Conservation (phyloP, 2,888 invertebrate species). For the Tiphia femorata region DNA sequence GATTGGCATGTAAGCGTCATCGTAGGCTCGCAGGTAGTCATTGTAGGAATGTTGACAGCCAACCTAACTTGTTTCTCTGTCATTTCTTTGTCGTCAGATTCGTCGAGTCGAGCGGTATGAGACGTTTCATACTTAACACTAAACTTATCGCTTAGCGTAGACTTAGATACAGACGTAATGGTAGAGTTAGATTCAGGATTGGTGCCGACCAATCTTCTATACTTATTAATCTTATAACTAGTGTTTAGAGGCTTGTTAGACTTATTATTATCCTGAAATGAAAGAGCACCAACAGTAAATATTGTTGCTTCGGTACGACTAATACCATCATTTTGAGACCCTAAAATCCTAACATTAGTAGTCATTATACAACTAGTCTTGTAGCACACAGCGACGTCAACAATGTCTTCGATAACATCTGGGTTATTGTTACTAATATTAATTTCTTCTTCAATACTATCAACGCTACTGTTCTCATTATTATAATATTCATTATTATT, state of each 20-base stretch:
- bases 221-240: constrained; percentile 59
- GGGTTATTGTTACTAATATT: constrained; percentile 55
- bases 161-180: constrained; percentile 66
- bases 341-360: constrained; percentile 62
- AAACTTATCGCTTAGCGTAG: constrained; percentile 63
- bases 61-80: constrained; percentile 46
- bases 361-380: constrained; percentile 62
- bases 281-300: constrained; percentile 71
- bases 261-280: constrained; percentile 70
- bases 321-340: constrained; percentile 67
- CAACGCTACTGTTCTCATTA: constrained; percentile 33
- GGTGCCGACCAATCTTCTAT: constrained; percentile 49
- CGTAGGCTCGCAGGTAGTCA: constrained; percentile 69
- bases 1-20: constrained; percentile 69
- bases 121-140: constrained; percentile 64
- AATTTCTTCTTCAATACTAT: constrained; percentile 31
- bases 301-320: constrained; percentile 69
- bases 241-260: constrained; percentile 62
- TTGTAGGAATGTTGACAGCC: constrained; percentile 67
- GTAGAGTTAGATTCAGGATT: constrained; percentile 61
- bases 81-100: constrained; percentile 42
- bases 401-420: constrained; percentile 58
- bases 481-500: constrained; percentile 44
- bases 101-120: constrained; percentile 55
- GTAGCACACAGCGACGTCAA: constrained; percentile 61